Evolutionary conservation across 2,888 invertebrate species (phyloP).

Genomic region (Falcaria lacertinaria): DNA sequence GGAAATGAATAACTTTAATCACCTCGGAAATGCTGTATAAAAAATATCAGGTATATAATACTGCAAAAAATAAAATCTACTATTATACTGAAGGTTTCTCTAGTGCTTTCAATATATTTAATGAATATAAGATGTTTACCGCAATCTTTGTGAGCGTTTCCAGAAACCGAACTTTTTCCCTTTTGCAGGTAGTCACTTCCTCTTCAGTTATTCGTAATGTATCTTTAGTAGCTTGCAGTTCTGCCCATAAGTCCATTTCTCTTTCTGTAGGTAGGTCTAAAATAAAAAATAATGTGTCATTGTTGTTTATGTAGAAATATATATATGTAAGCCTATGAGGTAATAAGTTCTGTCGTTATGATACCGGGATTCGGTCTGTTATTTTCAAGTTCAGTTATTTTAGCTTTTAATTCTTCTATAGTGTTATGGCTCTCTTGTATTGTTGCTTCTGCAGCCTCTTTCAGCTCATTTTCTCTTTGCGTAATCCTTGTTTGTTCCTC

Average conservation of each 20-base stretch:
- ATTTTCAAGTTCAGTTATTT: slow-evolving; percentile 54
- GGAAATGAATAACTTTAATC: slow-evolving; percentile 21
- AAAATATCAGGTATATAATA: slow-evolving; percentile 50
- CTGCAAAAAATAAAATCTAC: slow-evolving; percentile 45
- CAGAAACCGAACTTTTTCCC: slow-evolving; percentile 66
- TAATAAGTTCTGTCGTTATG: neutral
- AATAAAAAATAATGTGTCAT: too few species aligned
- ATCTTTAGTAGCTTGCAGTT: slow-evolving; percentile 67
- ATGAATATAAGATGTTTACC: slow-evolving; percentile 35
- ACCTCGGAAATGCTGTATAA: slow-evolving; percentile 38
- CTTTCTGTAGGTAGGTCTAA: slow-evolving; percentile 62
- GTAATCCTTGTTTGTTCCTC: slow-evolving; percentile 40
- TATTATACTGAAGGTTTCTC: slow-evolving; percentile 4
- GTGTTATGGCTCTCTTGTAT: slow-evolving; percentile 36
- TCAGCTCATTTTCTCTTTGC: slow-evolving; percentile 41
- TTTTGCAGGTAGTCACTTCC: slow-evolving; percentile 56
- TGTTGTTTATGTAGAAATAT: too few species aligned
- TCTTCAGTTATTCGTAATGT: slow-evolving; percentile 61
- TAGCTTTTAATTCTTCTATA: slow-evolving; percentile 48
- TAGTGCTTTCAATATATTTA: neutral
- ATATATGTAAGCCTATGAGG: too few species aligned
- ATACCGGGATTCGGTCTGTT: slow-evolving; percentile 56
- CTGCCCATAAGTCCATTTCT: slow-evolving; percentile 69
- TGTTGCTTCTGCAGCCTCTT: slow-evolving; percentile 34
- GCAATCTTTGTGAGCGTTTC: slow-evolving; percentile 66